These are phyloP conservation scores for Emmelina monodactyla DNA, from an alignment of 2,888 invertebrate species.

Conservation along the genomic window DNA sequence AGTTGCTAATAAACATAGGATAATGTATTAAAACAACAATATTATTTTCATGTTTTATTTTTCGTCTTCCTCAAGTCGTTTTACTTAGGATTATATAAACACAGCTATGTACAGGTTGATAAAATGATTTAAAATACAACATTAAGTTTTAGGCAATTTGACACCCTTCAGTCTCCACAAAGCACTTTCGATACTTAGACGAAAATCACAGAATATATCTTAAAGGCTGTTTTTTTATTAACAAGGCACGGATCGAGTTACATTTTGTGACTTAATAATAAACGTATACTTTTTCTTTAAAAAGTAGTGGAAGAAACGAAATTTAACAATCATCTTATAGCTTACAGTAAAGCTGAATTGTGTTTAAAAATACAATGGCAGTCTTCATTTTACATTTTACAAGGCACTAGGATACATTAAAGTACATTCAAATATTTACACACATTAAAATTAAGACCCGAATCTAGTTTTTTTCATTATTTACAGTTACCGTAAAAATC, in stretches of 20 bases:
- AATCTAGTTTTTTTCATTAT: conserved; percentile 48
- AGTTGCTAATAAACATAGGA: conserved; percentile 7
- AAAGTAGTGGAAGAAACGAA: neutral
- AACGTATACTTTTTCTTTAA: conserved; percentile 13
- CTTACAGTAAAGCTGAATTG: conserved; percentile 59
- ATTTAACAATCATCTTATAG: conserved; percentile 31
- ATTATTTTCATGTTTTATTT: conserved; percentile 17
- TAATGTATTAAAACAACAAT: conserved; percentile 12
- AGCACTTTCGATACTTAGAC: conserved; percentile 25
- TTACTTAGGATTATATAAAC: conserved; percentile 21
- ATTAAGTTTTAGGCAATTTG: too few species aligned
- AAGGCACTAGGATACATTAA: conserved; percentile 37
- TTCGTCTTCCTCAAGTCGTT: conserved; percentile 30
- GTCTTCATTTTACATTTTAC: conserved; percentile 57
- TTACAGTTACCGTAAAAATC: conserved; percentile 64
- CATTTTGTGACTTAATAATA: conserved; percentile 22
- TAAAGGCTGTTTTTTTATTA: neutral
- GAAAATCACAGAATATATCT: conserved; percentile 32
- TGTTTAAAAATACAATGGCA: conserved; percentile 58
- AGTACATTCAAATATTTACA: conserved; percentile 53
- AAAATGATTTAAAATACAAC: neutral
- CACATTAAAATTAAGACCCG: conserved; percentile 46
- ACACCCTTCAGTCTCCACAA: conserved; percentile 9
- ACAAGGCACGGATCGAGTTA: neutral
- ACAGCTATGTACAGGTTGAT: conserved; percentile 21